Conservation (phyloP, 2,888 invertebrate species). For the Eretmocerus hayati region DNA sequence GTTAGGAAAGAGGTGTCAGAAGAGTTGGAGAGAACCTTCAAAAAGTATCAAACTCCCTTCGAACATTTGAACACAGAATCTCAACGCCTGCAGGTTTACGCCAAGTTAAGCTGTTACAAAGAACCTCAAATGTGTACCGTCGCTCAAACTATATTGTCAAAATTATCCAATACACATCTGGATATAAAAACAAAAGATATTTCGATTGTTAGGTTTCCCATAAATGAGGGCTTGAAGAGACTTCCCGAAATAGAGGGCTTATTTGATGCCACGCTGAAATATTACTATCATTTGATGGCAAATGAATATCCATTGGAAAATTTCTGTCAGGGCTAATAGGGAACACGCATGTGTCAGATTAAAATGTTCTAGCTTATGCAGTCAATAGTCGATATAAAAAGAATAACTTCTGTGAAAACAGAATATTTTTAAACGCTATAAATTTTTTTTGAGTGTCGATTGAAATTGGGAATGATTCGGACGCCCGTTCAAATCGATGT, state of each 20-base stretch:
- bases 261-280: not conserved
- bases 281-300: not conserved
- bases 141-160: not conserved
- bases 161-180: not conserved
- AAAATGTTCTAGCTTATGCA: too few species aligned
- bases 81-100: not conserved
- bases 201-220: not conserved
- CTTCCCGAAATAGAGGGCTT: slow-evolving; percentile 6
- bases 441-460: too few species aligned
- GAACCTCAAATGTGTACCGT: not conserved
- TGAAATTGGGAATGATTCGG: too few species aligned
- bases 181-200: not conserved
- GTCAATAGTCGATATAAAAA: too few species aligned
- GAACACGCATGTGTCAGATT: too few species aligned
- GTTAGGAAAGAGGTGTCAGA: not conserved
- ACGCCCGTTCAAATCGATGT: too few species aligned
- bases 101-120: not conserved
- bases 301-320: slow-evolving; percentile 13
- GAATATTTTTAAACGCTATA: too few species aligned
- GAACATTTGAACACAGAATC: not conserved
- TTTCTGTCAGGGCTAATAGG: slow-evolving; percentile 22
- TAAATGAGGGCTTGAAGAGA: slow-evolving; percentile 8
- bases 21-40: slow-evolving; percentile 3
- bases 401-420: too few species aligned
- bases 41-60: not conserved